Percentiles rank a stretch among this genome's conserved stretches.
phyloP scores from a whole-genome alignment of 2,888 invertebrate species.

The Leptodirus hochenwartii region DNA sequence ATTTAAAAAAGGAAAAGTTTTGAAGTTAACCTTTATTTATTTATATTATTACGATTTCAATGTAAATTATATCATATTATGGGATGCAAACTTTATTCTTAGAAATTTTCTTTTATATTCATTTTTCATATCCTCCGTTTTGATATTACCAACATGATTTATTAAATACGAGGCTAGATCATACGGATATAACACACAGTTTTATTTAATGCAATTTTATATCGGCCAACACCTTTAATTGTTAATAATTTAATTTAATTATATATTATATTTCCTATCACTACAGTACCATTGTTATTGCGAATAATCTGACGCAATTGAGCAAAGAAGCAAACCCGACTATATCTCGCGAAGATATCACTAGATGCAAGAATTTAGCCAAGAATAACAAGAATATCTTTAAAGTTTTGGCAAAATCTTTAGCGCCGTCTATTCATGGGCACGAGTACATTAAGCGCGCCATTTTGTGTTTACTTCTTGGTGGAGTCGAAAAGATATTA shows the following conservation, averaged over 20 bases:
- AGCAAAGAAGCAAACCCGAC: constrained; percentile 68
- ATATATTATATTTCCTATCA: constrained; percentile 16
- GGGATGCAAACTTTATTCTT: too few relatives aligned
- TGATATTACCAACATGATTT: too few relatives aligned
- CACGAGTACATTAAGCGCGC: constrained; percentile 94
- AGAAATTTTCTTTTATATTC: too few relatives aligned
- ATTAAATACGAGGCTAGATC: too few relatives aligned
- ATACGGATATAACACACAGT: too few relatives aligned
- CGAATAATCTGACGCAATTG: constrained; percentile 78
- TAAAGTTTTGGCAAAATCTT: constrained; percentile 71
- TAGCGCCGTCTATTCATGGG: constrained; percentile 97
- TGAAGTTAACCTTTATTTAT: too few relatives aligned
- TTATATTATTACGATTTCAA: too few relatives aligned
- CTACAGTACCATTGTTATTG: constrained; percentile 83
- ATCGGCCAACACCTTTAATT: too few relatives aligned
- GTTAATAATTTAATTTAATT: neutral
- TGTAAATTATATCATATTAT: too few relatives aligned
- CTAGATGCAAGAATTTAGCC: constrained; percentile 67
- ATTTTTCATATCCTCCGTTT: too few relatives aligned
- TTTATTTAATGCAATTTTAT: too few relatives aligned
- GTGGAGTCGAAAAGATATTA: constrained; percentile 87
- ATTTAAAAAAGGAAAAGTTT: too few relatives aligned
- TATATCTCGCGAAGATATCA: constrained; percentile 75
- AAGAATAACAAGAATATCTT: constrained; percentile 65
- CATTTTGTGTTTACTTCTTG: constrained; percentile 80